Evolutionary conservation across 2,888 invertebrate genomes (phyloP), one percentile per base, ranked within the genome.

Genomic region (Lysandra bellargus): DNA sequence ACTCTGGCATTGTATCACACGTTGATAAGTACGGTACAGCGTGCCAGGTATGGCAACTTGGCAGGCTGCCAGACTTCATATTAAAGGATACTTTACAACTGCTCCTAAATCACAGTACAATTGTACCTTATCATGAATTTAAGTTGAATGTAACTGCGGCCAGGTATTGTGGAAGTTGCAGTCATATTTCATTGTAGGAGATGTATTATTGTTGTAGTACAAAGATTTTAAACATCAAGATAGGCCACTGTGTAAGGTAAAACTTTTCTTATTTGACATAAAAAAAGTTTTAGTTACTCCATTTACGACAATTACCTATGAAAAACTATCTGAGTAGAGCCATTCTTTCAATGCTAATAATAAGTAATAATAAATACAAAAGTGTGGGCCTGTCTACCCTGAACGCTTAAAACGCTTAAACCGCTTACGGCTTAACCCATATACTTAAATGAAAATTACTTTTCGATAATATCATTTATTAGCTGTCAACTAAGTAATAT

Each of bases 81-180:
- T 84, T 84, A 85, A 81, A 83, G 84, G 84, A 82, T 83, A 84
- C 82, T 83, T 82, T 83, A 83, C 81, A 80, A 83, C 82, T 80
- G 80, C 80, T 80, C 79, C 80, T 84, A 84, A 84, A 84, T 84
- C 84, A 84, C 83, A 49, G 60, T 78, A 75, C 69, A 40, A 75
- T 23, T 23, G 17, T 37, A 69, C 69, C 33, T 69, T 69, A 69
- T 69, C 69, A 69, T 69, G 69, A 69, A 69, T 69, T 69, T 69
- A 69, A 69, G 69, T 69, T 69, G 37, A 69, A 69, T 69, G 69
- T 69, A 69, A 69, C 69, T 69, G 69, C 69, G 69, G 33, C 33
- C 69, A 69, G 69, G 69, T 37, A 69, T 5, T 33, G 69, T 12
- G 64, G 64, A 69, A 33, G 69, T 69, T 69, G 5, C 1, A 33